These are phyloP conservation scores for Odontomachus brunneus DNA, from an alignment of 1,140 invertebrate genomes.

Conservation along the genomic window DNA sequence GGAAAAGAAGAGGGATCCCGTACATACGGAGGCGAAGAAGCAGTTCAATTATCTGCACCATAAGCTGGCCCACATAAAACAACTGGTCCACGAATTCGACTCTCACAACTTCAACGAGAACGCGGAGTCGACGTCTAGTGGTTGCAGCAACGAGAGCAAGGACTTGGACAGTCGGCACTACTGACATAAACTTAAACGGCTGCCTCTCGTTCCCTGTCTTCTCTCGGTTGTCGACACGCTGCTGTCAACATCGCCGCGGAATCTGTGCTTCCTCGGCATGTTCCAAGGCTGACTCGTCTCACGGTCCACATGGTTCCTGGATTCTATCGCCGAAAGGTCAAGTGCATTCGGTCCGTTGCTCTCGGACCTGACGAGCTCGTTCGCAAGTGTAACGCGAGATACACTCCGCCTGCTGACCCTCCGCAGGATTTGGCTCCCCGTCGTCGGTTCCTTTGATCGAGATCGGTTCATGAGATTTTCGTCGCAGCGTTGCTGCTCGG, in stretches of 20 bases:
- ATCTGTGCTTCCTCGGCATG: conserved; percentile 79
- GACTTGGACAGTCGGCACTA: conserved; percentile 76
- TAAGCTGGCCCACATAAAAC: conserved; percentile 96
- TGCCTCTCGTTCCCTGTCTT: conserved; percentile 76
- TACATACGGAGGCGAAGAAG: conserved; percentile 90
- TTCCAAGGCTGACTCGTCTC: conserved; percentile 72
- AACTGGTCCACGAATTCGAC: conserved; percentile 93
- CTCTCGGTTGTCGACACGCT: conserved; percentile 75
- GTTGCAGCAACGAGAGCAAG: conserved; percentile 43
- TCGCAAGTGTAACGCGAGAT: conserved; percentile 17
- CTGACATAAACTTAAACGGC: conserved; percentile 84
- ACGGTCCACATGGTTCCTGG: conserved; percentile 77
- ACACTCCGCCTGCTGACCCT: conserved; percentile 7
- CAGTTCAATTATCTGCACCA: conserved; percentile 94
- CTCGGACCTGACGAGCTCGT: conserved; percentile 12
- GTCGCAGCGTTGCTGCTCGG: no score
- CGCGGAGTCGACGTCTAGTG: not conserved
- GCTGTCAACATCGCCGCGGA: conserved; percentile 73
- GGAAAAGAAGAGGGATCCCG: conserved; percentile 90
- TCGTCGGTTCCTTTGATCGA: no score
- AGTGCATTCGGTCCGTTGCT: conserved; percentile 15
- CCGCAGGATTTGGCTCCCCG: not conserved
- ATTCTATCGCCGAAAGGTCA: conserved; percentile 67
- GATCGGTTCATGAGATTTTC: no score
- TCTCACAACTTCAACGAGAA: conserved; percentile 50